Base-by-base conservation (phyloP, 2,888 invertebrate species). In the Aporophyla lueneburgensis region DNA sequence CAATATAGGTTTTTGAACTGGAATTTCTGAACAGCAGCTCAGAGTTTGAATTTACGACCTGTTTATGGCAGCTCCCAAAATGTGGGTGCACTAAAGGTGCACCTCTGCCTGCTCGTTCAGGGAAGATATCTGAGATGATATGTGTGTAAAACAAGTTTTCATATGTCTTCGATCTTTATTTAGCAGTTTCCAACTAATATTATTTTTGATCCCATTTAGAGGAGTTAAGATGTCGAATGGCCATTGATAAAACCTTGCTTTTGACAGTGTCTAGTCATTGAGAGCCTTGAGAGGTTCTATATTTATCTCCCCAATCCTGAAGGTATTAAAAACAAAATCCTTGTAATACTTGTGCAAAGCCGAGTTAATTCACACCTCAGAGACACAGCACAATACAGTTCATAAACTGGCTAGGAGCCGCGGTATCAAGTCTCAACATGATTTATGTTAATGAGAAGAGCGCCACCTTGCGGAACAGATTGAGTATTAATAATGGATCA, bases 391-490 rank as follows among this genome's bases (percentile, higher is more conserved):
- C 74, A 87, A 81, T 71, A 84, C 73, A 76, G 77, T 73, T 88
- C 87, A 85, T 86, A 88, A 86, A 81, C 79, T 74, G 62, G 58
- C 76, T 78, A 71, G 76, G 68, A 75, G 76, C 73, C 65, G 59
- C 62, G 63, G 81, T 81, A 81, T 88, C 65, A 86, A 85, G 81
- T 78, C 86, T 83, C 86, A 82, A 84, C 84, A 86, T 91, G 92
- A 93, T 92, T 92, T 93, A 93, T 93, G 93, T 91, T 93, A 94
- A 93, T 93, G 93, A 93, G 90, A 83, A 81, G 72, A 86, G 81
- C 84, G 89, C 90, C 90, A 91, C 88, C 92, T 92, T 86, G 90
- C 86, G 91, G 89, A 91, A 92, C 92, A 92, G 89, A 93, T 94
- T 93, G 91, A 88, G 89, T 91, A 92, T 94, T 93, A 93, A 92